Base-by-base conservation (phyloP, 2,888 invertebrate genomes). In the Oligia fasciuncula region DNA sequence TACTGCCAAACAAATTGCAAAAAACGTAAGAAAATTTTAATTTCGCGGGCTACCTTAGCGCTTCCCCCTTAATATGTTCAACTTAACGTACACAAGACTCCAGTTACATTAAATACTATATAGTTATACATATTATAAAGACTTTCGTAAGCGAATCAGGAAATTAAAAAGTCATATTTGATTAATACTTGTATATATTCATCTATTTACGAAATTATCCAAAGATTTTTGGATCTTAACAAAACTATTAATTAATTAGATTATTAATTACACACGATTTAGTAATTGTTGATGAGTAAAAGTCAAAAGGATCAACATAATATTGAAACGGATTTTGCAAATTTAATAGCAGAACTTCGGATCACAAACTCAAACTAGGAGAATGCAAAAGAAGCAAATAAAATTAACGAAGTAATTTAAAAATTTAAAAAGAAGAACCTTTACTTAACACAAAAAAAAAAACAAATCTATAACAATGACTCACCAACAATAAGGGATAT, bases 111-210 rank as follows among this genome's bases (percentile, higher is more conserved):
- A 23, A 0, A 57, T 23, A 23, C 9, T 23, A 57, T 23, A 57
- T 9, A 57, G 9, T 23, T 23, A 57, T 23, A 23, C 23, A 57
- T 29, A 29, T n/a, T 11, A n/a, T n/a, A 60, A n/a, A 54, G 46
- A 29, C 0, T 43, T 23, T 4, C 0, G 4, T 11, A 35, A 23
- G 49, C 23, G 0, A 79, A 57, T 14, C 6, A 46, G 51, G 66
- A 23, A 81, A 81, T 76, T 66, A 67, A 81, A 81, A 70, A 67
- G 54, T 67, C 66, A 46, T 54, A 14, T 67, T 81, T 46, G 0
- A 62, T 23, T 35, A 35, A 70, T 46, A 13, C 2, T 49, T 80
- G 65, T 76, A n/a, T n/a, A n/a, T n/a, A 81, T 80, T 81, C 23
- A 69, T 65, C 23, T 40, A 54, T 71, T 40, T 29, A 29, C 1